Evolutionary conservation across 2,888 invertebrate genomes (phyloP).

Genomic region (Steromphala cineraria): DNA sequence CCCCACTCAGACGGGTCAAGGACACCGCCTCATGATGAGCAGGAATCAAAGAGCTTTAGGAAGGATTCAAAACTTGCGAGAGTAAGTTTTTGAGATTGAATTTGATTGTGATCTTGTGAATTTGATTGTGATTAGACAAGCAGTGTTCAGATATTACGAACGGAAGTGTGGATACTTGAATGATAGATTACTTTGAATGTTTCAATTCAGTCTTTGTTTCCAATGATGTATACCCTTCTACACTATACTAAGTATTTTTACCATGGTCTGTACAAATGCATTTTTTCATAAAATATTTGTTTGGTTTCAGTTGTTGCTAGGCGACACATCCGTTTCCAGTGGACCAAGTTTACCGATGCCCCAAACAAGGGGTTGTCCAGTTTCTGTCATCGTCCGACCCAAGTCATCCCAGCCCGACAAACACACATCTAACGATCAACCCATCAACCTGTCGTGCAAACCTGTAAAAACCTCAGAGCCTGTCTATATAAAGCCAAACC

Average conservation of each 20-base stretch:
- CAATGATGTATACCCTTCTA: no score
- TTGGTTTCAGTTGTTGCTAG: background rate
- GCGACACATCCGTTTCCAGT: background rate
- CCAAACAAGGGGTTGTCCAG: background rate
- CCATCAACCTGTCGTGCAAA: constrained; percentile 4
- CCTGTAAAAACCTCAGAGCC: no score
- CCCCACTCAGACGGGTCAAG: constrained; percentile 15
- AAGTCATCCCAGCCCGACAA: background rate
- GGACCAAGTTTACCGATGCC: background rate
- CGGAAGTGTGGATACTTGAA: no score
- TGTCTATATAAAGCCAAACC: no score
- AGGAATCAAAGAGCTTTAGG: background rate
- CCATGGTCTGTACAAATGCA: no score
- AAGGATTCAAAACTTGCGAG: constrained; percentile 14
- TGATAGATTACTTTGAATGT: no score
- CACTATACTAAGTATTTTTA: no score
- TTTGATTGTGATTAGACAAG: no score
- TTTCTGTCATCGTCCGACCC: background rate
- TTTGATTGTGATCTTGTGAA: no score
- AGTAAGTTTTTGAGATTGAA: background rate
- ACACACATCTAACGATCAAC: background rate
- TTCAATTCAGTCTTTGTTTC: no score
- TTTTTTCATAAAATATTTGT: background rate
- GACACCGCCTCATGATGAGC: constrained; percentile 6
- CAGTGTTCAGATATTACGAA: no score